These are phyloP conservation scores for Himalopsyche tibetana DNA, from an alignment of 2,888 invertebrate genomes.

Conservation along the genomic window DNA sequence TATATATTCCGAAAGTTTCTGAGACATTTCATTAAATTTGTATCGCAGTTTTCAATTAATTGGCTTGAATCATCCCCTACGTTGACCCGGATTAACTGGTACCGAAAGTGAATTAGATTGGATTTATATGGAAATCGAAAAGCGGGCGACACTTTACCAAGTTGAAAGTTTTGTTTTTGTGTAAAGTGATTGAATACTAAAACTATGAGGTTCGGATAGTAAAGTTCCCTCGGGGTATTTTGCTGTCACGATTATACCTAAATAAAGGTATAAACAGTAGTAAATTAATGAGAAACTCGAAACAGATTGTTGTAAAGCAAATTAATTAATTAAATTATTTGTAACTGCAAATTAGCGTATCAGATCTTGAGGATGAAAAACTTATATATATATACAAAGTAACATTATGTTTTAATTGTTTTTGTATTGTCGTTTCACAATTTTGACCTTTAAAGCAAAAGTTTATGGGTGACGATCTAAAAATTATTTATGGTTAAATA, in stretches of 20 bases:
- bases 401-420: no score
- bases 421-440: no score
- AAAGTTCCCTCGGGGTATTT: slow-evolving; percentile 23
- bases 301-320: neutral
- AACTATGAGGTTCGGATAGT: neutral
- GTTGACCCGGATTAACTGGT: slow-evolving; percentile 7
- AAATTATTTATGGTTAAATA: no score
- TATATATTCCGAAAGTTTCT: no score
- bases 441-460: no score
- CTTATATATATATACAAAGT: no score
- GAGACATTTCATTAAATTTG: neutral
- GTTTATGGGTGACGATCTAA: no score
- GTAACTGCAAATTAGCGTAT: neutral
- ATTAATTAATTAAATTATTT: neutral
- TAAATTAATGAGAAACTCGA: neutral
- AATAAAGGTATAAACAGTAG: neutral
- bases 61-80: neutral
- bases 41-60: neutral
- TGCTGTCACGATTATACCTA: neutral
- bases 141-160: slow-evolving; percentile 31
- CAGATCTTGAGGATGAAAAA: no score
- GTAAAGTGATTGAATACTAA: slow-evolving; percentile 33
- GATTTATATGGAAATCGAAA: slow-evolving; percentile 42
- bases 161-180: slow-evolving; percentile 37
- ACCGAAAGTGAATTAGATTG: slow-evolving; percentile 36